Conservation (phyloP, 1,140 invertebrate genomes). For the Drosophila subpulchrella region DNA sequence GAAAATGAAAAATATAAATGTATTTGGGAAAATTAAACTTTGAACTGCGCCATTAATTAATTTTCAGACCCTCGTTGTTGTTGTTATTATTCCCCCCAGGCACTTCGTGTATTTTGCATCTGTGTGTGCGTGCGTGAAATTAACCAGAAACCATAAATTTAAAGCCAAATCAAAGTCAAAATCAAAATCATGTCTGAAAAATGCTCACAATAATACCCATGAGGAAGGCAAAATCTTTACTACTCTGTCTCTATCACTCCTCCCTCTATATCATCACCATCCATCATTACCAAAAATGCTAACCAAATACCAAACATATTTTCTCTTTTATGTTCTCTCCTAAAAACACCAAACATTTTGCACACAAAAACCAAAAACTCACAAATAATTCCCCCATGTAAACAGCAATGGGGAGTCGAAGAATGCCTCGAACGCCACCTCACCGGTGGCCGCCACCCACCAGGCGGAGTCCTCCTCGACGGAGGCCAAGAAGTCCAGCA, state of each 20-base stretch:
- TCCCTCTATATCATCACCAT: constrained; percentile 36
- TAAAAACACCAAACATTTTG: constrained; percentile 45
- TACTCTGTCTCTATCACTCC: constrained; percentile 11
- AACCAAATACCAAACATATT: constrained; percentile 80
- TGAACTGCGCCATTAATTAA: constrained; percentile 82
- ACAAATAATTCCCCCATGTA: constrained; percentile 34
- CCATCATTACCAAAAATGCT: constrained; percentile 68
- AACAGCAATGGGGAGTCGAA: constrained; percentile 73
- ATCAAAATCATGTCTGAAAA: constrained; percentile 29
- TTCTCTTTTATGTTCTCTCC: constrained; percentile 72
- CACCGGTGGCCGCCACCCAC: constrained; percentile 30
- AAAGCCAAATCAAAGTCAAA: constrained; percentile 24
- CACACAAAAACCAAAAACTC: constrained; percentile 38
- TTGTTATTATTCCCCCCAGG: constrained; percentile 13
- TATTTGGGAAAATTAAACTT: constrained; percentile 72
- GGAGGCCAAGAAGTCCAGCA: constrained; percentile 62
- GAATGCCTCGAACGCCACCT: constrained; percentile 59
- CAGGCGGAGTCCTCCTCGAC: constrained; percentile 11
- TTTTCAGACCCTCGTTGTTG: constrained; percentile 18
- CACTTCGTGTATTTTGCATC: constrained; percentile 18
- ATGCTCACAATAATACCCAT: constrained; percentile 63
- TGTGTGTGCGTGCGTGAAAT: constrained; percentile 53
- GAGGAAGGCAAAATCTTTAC: constrained; percentile 56
- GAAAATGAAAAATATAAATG: constrained; percentile 53
- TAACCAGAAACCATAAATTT: constrained; percentile 50